A percentile compares a stretch with the other conserved stretches of the same genome.
Evolutionary conservation across 2,113 vertebrate species (phyloP).

Genomic region (Solenodon paradoxus): DNA sequence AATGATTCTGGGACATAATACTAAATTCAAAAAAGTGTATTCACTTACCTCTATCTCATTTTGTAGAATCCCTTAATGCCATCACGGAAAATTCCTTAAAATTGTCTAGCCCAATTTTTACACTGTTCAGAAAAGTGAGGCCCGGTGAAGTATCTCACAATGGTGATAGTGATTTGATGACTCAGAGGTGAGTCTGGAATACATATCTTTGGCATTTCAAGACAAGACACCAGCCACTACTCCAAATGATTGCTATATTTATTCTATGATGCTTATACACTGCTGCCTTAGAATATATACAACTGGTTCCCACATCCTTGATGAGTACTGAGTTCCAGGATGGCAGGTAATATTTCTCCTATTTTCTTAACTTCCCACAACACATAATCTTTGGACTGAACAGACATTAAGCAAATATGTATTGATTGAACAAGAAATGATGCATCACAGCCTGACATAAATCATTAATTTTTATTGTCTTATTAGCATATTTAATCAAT

Average conservation of each 20-base stretch:
- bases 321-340: conserved; percentile 12
- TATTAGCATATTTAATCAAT: conserved; percentile 42
- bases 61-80: neutral
- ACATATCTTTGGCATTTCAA: neutral
- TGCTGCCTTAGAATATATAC: neutral
- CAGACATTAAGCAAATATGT: conserved; percentile 29
- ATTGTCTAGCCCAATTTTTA: neutral
- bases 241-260: neutral
- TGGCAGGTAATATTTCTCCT: neutral
- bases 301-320: neutral
- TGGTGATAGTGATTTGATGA: neutral
- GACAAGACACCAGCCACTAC: neutral
- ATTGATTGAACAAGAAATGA: conserved; percentile 56
- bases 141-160: neutral
- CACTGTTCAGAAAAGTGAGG: neutral
- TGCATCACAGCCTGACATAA: conserved; percentile 54
- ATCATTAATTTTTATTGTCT: conserved; percentile 35
- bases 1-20: neutral
- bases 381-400: conserved; percentile 36
- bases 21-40: neutral
- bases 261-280: neutral
- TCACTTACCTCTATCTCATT: neutral
- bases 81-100: conserved; percentile 25
- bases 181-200: neutral
- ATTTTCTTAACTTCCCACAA: conserved; percentile 36